These are phyloP conservation scores for Oenanthe melanoleuca DNA, from an alignment of 2,113 vertebrate species.

Conservation along the genomic window DNA sequence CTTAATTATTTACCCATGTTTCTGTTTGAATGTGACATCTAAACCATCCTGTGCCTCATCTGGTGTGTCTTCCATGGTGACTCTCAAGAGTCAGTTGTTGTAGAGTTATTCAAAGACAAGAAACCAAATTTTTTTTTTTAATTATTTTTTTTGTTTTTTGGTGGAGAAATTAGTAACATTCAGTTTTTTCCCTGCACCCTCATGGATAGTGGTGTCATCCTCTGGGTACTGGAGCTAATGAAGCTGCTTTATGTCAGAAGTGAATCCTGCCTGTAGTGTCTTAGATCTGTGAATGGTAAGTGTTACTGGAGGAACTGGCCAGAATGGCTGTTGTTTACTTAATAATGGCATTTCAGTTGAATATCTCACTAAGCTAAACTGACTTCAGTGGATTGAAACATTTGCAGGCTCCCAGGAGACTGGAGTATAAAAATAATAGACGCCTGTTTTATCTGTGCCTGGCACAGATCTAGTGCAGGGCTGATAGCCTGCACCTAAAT, in stretches of 20 bases:
- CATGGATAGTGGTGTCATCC: background rate
- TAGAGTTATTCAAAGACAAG: background rate
- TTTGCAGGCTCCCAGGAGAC: background rate
- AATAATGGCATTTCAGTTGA: background rate
- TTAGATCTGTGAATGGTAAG: slow-evolving; percentile 49
- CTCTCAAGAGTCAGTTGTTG: background rate
- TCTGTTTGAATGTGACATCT: slow-evolving; percentile 50
- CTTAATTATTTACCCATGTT: slow-evolving; percentile 61
- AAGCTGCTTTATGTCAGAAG: background rate
- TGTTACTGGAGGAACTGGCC: background rate
- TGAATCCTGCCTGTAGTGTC: background rate
- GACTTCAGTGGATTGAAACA: background rate
- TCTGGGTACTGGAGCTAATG: background rate
- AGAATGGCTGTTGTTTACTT: background rate
- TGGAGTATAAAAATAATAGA: background rate
- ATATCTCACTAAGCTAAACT: background rate
- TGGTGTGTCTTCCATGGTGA: background rate
- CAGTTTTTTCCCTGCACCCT: background rate
- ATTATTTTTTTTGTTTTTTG: background rate
- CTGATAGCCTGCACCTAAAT: background rate
- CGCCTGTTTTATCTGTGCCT: background rate
- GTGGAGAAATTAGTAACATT: background rate
- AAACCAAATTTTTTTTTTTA: background rate
- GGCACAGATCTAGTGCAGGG: background rate
- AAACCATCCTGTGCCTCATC: background rate